phyloP scores from a whole-genome alignment of 2,797 vertebrate genomes.

The Gymnoscopelus microlampas region DNA sequence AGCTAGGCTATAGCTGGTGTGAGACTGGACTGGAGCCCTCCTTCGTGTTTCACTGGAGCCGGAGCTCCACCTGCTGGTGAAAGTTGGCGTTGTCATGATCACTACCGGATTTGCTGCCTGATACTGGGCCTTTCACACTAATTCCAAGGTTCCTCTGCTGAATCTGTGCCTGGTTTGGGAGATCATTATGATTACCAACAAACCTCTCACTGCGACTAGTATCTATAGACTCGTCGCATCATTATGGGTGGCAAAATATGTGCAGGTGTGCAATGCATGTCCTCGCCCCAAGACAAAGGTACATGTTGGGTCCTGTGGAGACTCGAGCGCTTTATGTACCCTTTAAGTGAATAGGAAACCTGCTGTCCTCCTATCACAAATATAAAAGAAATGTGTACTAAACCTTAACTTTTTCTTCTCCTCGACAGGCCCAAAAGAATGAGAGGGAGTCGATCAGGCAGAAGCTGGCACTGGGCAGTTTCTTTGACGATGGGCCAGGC shows the following conservation, averaged over 20 bases:
- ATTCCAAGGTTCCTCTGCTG: slow-evolving; percentile 26
- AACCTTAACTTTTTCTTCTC: slow-evolving; percentile 8
- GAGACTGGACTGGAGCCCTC: not conserved
- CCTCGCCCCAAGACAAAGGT: too few relatives aligned
- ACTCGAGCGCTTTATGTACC: too few relatives aligned
- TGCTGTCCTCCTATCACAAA: not conserved
- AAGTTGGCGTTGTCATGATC: not conserved
- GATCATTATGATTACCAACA: slow-evolving; percentile 39
- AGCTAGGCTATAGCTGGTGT: not conserved
- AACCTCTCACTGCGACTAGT: slow-evolving; percentile 32
- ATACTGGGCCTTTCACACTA: slow-evolving; percentile 5
- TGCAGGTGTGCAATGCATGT: not conserved
- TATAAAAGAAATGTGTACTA: not conserved
- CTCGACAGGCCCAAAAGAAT: slow-evolving; percentile 95
- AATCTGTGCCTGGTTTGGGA: slow-evolving; percentile 47
- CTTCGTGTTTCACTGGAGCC: slow-evolving; percentile 36
- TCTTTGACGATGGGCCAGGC: slow-evolving; percentile 98
- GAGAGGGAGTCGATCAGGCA: slow-evolving; percentile 98
- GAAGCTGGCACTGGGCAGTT: slow-evolving; percentile 97
- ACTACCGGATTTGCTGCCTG: not conserved
- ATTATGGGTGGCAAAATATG: slow-evolving; percentile 19
- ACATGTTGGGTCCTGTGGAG: too few relatives aligned
- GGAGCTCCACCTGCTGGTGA: slow-evolving; percentile 56
- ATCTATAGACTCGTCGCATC: slow-evolving; percentile 26
- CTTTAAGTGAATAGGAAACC: too few relatives aligned